Evolutionary conservation across 2,888 invertebrate species (phyloP).

Genomic region (Buathra laborator): DNA sequence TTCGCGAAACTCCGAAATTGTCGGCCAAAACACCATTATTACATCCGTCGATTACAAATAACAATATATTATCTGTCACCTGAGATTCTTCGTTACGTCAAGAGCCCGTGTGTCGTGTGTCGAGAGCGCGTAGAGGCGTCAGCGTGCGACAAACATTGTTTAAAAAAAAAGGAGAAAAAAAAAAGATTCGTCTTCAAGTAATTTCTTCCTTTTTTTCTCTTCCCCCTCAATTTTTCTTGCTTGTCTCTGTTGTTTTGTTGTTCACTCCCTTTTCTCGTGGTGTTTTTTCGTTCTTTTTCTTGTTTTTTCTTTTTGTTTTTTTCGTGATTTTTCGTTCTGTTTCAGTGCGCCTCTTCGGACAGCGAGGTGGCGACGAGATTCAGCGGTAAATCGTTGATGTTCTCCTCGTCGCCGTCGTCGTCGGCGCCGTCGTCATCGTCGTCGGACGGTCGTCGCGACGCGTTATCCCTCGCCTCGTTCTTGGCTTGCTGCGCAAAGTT

Average conservation of each 20-base stretch:
- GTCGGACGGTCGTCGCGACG: conserved; percentile 75
- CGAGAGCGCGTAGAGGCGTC: neutral
- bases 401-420: conserved; percentile 85
- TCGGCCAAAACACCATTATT: neutral
- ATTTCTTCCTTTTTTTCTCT: conserved; percentile 5
- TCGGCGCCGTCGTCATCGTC: conserved; percentile 79
- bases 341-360: conserved; percentile 88
- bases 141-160: neutral
- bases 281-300: conserved; percentile 14
- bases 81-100: conserved; percentile 43
- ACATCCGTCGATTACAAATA: neutral
- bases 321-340: neutral
- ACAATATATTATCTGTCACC: conserved; percentile 21
- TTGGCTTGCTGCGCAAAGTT: conserved; percentile 80
- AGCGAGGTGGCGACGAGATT: conserved; percentile 91
- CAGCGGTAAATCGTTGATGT: conserved; percentile 88
- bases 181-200: neutral
- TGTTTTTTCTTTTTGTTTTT: conserved; percentile 14
- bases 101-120: conserved; percentile 8
- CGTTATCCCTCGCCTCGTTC: conserved; percentile 79
- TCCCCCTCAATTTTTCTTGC: conserved; percentile 8
- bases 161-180: no score
- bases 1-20: no score
- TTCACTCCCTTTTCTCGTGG: neutral
- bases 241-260: no score